phyloP scores from a whole-genome alignment of 53 echinoderm and acorn worm species.

The Holothuria leucospilota region DNA sequence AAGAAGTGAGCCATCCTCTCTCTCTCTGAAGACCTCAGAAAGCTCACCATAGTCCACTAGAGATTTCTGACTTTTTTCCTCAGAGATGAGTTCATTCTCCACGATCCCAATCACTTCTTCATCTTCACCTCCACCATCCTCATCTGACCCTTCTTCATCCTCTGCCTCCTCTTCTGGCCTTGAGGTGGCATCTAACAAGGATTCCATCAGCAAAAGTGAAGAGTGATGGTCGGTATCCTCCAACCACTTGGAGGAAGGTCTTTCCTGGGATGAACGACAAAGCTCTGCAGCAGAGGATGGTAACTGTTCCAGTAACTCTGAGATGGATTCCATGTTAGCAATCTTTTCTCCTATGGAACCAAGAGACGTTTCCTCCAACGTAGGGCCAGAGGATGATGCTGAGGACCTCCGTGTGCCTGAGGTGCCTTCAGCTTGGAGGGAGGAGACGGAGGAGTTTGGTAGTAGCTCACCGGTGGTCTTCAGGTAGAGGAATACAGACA shows the following conservation, averaged over 20 bases:
- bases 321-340: conserved; percentile 11
- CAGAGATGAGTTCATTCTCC: conserved; percentile 76
- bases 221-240: no score
- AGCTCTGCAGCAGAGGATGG: conserved; percentile 35
- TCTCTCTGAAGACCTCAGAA: conserved; percentile 61
- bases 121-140: conserved; percentile 41
- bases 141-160: conserved; percentile 55
- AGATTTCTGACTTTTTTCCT: conserved; percentile 57
- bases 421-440: conserved; percentile 21
- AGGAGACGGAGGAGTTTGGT: conserved; percentile 6
- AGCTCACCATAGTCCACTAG: conserved; percentile 47
- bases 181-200: no score
- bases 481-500: conserved; percentile 28
- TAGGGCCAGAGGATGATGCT: not conserved
- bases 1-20: conserved; percentile 60
- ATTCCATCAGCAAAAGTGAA: no score
- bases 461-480: conserved; percentile 20
- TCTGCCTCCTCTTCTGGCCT: not conserved
- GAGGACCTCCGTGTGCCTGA: conserved; percentile 25
- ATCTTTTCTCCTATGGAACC: not conserved
- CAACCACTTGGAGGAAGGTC: no score
- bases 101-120: conserved; percentile 83
- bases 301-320: not conserved
- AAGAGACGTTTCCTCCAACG: not conserved
- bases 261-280: not conserved